Conservation (phyloP, 2,888 invertebrate genomes). For the Caradrina clavipalpis region DNA sequence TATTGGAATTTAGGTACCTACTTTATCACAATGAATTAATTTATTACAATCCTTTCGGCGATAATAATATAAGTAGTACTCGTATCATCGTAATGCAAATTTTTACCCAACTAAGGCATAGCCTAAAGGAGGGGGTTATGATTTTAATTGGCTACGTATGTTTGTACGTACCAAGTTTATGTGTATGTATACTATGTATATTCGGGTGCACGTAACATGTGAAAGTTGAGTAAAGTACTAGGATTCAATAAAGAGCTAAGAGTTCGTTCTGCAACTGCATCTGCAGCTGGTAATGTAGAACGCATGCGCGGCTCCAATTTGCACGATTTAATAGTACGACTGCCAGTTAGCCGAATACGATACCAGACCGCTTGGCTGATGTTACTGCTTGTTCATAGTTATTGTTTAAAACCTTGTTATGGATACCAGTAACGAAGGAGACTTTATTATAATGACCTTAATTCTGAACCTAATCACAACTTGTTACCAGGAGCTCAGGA, state of each 20-base stretch:
- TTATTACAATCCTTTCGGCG: no score
- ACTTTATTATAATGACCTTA: slow-evolving; percentile 55
- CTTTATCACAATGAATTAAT: no score
- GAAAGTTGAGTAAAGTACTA: slow-evolving; percentile 33
- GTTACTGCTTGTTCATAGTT: slow-evolving; percentile 51
- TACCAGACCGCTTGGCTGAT: slow-evolving; percentile 48
- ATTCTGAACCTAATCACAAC: slow-evolving; percentile 30
- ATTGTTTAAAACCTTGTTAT: slow-evolving; percentile 39
- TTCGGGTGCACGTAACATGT: slow-evolving; percentile 31
- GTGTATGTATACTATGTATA: not conserved
- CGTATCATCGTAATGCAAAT: no score
- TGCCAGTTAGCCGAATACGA: slow-evolving; percentile 52
- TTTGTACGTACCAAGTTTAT: not conserved
- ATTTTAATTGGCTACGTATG: not conserved
- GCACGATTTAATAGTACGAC: slow-evolving; percentile 41
- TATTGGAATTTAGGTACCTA: no score
- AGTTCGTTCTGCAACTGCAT: slow-evolving; percentile 24
- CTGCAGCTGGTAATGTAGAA: slow-evolving; percentile 12
- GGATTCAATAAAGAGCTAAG: slow-evolving; percentile 22
- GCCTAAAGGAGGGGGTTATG: no score
- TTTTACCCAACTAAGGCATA: no score
- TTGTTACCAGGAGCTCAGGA: slow-evolving; percentile 37
- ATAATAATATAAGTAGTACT: no score
- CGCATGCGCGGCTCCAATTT: slow-evolving; percentile 45
- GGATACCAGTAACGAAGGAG: slow-evolving; percentile 52